phyloP scores from a whole-genome alignment of 2,797 vertebrate species.

The Tragopan temminckii region DNA sequence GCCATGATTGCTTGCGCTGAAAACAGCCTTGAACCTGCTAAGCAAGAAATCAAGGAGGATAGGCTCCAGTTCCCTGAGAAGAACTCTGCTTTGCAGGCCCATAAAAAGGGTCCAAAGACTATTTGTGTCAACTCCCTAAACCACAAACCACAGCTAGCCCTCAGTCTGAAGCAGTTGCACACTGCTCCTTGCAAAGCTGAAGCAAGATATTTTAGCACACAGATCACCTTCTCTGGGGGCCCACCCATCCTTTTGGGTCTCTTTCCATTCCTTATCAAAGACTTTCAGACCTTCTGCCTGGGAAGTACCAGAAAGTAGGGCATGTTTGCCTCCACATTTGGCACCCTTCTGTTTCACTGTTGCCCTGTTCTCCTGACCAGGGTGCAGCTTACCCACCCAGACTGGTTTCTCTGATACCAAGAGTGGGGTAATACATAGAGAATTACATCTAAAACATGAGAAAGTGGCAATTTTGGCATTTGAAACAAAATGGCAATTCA shows the following conservation, averaged over 20 bases:
- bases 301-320: constrained; percentile 36
- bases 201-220: constrained; percentile 52
- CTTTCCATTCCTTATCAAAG: constrained; percentile 25
- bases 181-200: constrained; percentile 52
- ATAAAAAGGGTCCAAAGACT: constrained; percentile 47
- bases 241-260: constrained; percentile 54
- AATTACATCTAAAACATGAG: background rate
- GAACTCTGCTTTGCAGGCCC: constrained; percentile 17
- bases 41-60: constrained; percentile 16
- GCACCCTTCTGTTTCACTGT: constrained; percentile 9
- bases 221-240: constrained; percentile 3
- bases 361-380: background rate
- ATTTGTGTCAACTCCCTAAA: constrained; percentile 64
- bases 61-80: background rate
- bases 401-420: background rate
- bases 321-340: background rate
- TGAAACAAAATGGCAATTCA: constrained; percentile 24
- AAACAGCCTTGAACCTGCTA: constrained; percentile 22
- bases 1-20: background rate
- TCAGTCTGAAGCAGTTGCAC: constrained; percentile 32
- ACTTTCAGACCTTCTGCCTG: constrained; percentile 41
- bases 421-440: background rate
- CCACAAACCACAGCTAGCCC: constrained; percentile 61
- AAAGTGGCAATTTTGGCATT: background rate
- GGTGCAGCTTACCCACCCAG: background rate